Conservation (phyloP, 2,888 invertebrate genomes). For the Macrosiphum euphorbiae region DNA sequence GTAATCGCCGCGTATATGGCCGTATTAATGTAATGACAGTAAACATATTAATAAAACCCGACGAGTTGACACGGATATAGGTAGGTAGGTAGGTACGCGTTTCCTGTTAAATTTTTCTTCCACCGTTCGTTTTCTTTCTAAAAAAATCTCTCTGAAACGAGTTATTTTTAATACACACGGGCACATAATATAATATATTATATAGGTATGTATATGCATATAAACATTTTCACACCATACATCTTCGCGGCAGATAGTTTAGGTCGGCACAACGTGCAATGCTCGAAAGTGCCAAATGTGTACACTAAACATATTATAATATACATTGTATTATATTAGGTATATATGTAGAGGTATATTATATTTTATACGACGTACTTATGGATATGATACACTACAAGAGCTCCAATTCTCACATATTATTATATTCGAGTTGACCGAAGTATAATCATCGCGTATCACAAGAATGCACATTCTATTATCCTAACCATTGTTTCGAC, state of each 20-base stretch:
- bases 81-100: conserved; percentile 5
- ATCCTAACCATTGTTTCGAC: conserved; percentile 18
- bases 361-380: not conserved
- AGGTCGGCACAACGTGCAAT: not conserved
- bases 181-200: not conserved
- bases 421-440: not conserved
- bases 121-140: conserved; percentile 52
- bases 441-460: not conserved
- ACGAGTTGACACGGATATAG: conserved; percentile 56
- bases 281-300: conserved; percentile 32
- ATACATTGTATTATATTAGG: not conserved
- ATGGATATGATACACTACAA: not conserved
- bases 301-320: not conserved
- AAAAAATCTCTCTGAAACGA: conserved; percentile 58
- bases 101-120: conserved; percentile 56
- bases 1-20: not conserved
- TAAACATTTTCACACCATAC: conserved; percentile 33
- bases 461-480: not conserved
- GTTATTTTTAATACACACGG: conserved; percentile 44
- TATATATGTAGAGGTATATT: not conserved
- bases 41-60: conserved; percentile 54
- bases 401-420: conserved; percentile 51
- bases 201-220: not conserved
- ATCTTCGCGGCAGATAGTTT: not conserved
- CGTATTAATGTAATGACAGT: conserved; percentile 34